Base-by-base conservation (phyloP, 2,888 invertebrate species). In the Campoplex nolae region DNA sequence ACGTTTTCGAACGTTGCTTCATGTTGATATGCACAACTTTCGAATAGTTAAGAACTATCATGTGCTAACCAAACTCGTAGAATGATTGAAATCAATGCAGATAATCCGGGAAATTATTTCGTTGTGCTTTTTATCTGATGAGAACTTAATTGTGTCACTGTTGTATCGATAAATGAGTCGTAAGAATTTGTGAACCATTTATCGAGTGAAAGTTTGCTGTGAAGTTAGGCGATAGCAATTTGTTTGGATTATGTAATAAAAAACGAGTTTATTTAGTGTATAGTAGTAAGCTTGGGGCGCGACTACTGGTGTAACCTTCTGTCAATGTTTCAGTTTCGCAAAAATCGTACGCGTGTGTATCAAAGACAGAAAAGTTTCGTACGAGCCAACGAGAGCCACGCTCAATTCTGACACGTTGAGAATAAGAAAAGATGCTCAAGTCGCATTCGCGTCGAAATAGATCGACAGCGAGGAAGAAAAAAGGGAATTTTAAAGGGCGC, bases 351-450 rank as follows among this genome's bases (percentile, higher is more conserved):
- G 3, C 16, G 1, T 4, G 71, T 16, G 23, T 23, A 23, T 23
- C 6, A 23, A 70, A 13, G 11, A 28, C 38, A 35, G 3, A 23
- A 28, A 42, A 42, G 42, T 13, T 23, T 42, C 58, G 11, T 16
- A 32, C 18, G 16, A 2, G 35, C 65, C 51, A 18, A 56, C 56
- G 23, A 18, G 51, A 54, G 67, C 28, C 48, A 67, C 84, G 81
- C 83, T 79, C 77, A 87, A 88, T 88, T 86, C 88, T 81, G 83
- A 75, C 87, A 85, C 87, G 88, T 85, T 86, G 28, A 75, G 75
- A 8, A 62, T 42, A 62, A 51, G 65, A 74, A 48, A 18, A 23
- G 42, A 62, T 54, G 16, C 62, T 58, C 38, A 16, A 48, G 68
- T 54, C 62, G 28, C 42, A 80, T 75, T 42, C 32, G 28, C 16